phyloP scores from a whole-genome alignment of 2,888 invertebrate species.

The Ophion slaviceki region DNA sequence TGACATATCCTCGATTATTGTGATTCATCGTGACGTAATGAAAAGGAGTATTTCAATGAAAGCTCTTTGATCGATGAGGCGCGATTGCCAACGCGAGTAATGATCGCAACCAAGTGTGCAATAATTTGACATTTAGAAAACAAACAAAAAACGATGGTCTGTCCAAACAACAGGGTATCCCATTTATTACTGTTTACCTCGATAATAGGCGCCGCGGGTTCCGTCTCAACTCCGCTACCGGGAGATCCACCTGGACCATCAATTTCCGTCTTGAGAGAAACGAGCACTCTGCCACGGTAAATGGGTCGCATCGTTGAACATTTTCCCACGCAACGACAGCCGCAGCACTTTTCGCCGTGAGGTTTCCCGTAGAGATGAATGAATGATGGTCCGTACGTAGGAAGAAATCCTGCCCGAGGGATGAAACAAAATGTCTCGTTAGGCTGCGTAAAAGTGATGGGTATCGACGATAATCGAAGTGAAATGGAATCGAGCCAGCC shows the following conservation, averaged over 20 bases:
- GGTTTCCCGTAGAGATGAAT: conserved; percentile 90
- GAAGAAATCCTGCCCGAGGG: conserved; percentile 86
- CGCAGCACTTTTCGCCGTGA: conserved; percentile 61
- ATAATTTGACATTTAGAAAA: background rate
- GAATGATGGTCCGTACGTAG: conserved; percentile 93
- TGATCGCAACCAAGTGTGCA: conserved; percentile 12
- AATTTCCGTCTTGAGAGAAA: conserved; percentile 90
- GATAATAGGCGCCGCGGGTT: conserved; percentile 83
- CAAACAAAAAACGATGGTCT: background rate
- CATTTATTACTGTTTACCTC: conserved; percentile 82
- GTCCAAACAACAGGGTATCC: background rate
- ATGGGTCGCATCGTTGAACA: conserved; percentile 76
- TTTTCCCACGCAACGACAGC: conserved; percentile 70
- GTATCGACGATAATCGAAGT: background rate
- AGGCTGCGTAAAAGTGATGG: background rate
- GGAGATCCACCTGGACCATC: conserved; percentile 84
- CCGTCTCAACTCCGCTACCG: conserved; percentile 83
- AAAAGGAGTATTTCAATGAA: conserved; percentile 10
- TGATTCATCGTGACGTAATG: conserved; percentile 11
- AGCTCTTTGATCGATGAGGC: background rate
- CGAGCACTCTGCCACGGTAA: conserved; percentile 89
- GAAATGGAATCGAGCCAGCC: background rate
- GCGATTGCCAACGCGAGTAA: background rate
- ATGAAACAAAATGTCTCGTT: conserved; percentile 16
- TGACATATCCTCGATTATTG: background rate